These are phyloP conservation scores for Rhodinocichla rosea DNA, from an alignment of 2,113 vertebrate genomes.

Conservation along the genomic window DNA sequence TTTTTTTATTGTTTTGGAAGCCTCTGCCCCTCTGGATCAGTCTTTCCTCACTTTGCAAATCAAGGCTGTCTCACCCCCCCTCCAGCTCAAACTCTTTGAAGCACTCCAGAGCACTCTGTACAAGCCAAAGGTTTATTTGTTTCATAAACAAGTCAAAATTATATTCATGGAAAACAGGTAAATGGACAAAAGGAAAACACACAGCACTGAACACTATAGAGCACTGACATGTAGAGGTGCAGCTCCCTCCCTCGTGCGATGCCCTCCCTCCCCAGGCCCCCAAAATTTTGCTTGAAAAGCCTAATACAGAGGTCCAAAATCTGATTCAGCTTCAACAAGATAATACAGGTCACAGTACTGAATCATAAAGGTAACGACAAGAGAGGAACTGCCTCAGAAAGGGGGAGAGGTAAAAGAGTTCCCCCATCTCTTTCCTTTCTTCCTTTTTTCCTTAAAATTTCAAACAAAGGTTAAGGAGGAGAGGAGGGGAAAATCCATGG, in stretches of 20 bases:
- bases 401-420: constrained; percentile 11
- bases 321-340: constrained; percentile 59
- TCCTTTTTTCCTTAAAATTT: not conserved
- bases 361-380: constrained; percentile 60
- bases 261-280: constrained; percentile 30
- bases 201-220: constrained; percentile 72
- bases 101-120: not conserved
- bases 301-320: constrained; percentile 64
- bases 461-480: constrained; percentile 53
- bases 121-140: constrained; percentile 76
- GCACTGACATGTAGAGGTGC: constrained; percentile 70
- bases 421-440: not conserved
- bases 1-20: not conserved
- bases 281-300: constrained; percentile 46
- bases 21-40: not conserved
- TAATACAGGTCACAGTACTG: constrained; percentile 72
- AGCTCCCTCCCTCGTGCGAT: constrained; percentile 64
- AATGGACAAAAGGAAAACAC: constrained; percentile 74
- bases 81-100: not conserved
- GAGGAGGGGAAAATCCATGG: constrained; percentile 6
- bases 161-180: constrained; percentile 79
- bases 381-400: not conserved
- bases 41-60: not conserved
- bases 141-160: constrained; percentile 76
- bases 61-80: not conserved